Base-by-base conservation (phyloP, 2,797 vertebrate species). In the Perodicticus potto region DNA sequence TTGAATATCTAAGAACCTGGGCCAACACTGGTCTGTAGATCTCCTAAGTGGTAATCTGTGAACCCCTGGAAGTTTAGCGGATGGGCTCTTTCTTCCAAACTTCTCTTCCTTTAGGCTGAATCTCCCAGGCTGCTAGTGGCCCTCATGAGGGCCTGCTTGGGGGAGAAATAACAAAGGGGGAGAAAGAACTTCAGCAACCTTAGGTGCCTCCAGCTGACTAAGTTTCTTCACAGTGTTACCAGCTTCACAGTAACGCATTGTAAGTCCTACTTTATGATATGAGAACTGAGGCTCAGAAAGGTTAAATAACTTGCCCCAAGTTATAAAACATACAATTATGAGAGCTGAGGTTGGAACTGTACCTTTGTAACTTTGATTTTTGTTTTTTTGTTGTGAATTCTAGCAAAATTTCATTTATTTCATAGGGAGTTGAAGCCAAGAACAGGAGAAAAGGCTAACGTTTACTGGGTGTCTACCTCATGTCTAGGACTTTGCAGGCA, bases 381-480 rank as follows among this genome's bases (percentile, higher is more conserved):
- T 78, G 32, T 67, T 74, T 45, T 83, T 59, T 93, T 87, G 57
- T 78, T 59, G 81, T 93, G 78, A 67, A 77, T 81, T n/a, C 65
- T 55, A 84, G 29, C 65, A 85, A 80, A 88, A 91, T 19, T 7
- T 23, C 14, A 76, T 63, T 16, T 74, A 73, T 55, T 37, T 84
- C 65, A 85, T 25, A 88, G 14, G 40, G 4, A 43, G 23, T 25
- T 53, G 59, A 88, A 27, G 14, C 74, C 65, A 74, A 32, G 69
- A 91, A 72, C 32, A 80, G 65, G 34, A 63, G 77, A 86, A n/a
- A 1, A 43, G 32, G 86, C 23, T 65, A 37, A 80, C 16, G 69
- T 22, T 55, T 27, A 13, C 34, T 32, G 17, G 34, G 43, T 4
- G 25, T 63, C 67, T 27, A 4, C 9, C 43, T 83, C 57, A 49